Base-by-base conservation (phyloP, 2,113 vertebrate genomes). In the Galemys pyrenaicus region DNA sequence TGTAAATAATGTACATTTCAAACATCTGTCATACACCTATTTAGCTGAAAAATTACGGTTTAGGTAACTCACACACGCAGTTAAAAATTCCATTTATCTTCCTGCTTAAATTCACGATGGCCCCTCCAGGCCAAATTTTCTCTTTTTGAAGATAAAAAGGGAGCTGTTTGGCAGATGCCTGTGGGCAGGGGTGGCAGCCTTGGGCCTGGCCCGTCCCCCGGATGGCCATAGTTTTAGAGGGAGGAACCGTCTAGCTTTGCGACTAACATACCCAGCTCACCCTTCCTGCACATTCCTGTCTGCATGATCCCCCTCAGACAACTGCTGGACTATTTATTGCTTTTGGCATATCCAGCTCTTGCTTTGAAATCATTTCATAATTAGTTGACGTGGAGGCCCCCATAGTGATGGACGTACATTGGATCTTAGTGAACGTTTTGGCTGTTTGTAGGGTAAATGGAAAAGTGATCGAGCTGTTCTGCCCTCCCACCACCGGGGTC, bases 31-130 rank as follows among this genome's bases (percentile, higher is more conserved):
- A 11, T 71, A 70, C 39, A 75, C 82, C 46, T 94, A 44, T 93
- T 80, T 81, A 87, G 68, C 32, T 82, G 46, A 91, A 92, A 96
- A 96, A 97, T 80, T 71, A 60, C 58, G 73, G 80, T 91, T 98
- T 73, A 46, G 93, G 16, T 96, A 81, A 91, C 79, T 83, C 82
- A 67, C 81, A 64, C 9, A 80, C 85, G 89, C 87, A 80, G 92
- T 89, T 84, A 81, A 96, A 56, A 64, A n/a, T 51, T 94, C 82
- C 56, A 82, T 97, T 95, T 87, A 74, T 97, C 96, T 98, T 70
- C 73, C 77, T 11, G 0, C 54, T 75, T 91, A 93, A 94, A 94
- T 30, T 54, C 41, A 2, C 0, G 3, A 65, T 65, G 54, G 77
- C 62, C 49, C 78, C 64, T 89, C 39, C 32, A 64, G 94, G 62